Evolutionary conservation across 2,113 vertebrate genomes (phyloP), one percentile per base, ranked within the genome.

Genomic region (Notiomystis cincta): DNA sequence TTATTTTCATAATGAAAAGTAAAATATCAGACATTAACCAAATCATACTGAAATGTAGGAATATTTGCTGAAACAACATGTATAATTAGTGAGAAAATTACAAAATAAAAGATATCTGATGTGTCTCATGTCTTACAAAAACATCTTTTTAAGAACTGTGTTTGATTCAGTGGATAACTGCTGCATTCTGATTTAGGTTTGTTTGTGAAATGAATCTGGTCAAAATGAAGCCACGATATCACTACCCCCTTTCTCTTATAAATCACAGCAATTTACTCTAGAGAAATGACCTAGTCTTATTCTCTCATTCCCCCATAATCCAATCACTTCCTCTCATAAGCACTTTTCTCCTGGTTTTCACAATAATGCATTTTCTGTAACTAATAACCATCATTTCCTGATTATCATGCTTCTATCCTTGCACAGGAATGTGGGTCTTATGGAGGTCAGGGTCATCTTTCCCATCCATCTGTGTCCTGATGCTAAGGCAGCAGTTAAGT

Each of bases 361-460:
- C 97, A 98, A 98, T 99, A 99, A 99, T 99, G 99, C 99, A 99
- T 99, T 99, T 99, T 99, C 99, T 99, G 99, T 99, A 99, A 99
- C 99, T 99, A 99, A 99, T 98, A 99, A 98, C 98, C 99, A 98
- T 99, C 98, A 98, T 99, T 99, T 99, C 99, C 99, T 99, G 98
- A 99, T 99, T 99, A 99, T 98, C 99, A 99, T 98, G 99, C 99
- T 99, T 98, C 98, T 99, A 99, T 99, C 98, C 98, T 98, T 98
- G 98, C 98, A 97, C 94, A 98, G 99, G 99, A 99, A 99, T 99
- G 98, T 98, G 98, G 97, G 97, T 98, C 98, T 98, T 98, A 98
- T 96, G 95, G 97, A 98, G 98, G 98, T 98, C 98, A 98, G 98
- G 98, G 98, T 98, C 98, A 98, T 98, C 98, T 98, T 97, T 97